Conservation (phyloP, 2,888 invertebrate genomes). For the Masnerella sp. region DNA sequence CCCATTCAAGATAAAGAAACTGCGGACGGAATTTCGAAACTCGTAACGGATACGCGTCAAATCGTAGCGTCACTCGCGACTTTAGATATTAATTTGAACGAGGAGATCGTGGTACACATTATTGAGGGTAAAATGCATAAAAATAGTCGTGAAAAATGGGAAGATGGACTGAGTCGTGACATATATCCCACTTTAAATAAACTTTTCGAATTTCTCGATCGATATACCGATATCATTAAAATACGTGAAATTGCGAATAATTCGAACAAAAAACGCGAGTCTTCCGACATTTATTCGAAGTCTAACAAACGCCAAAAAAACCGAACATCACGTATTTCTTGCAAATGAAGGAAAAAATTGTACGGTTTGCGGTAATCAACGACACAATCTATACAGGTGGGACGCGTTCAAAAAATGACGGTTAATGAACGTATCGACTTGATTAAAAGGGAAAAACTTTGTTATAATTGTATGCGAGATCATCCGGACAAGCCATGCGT, state of each 20-base stretch:
- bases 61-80: conserved; percentile 49
- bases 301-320: neutral
- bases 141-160: conserved; percentile 52
- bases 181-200: conserved; percentile 29
- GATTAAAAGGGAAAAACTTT: neutral
- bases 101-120: conserved; percentile 56
- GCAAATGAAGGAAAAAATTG: neutral
- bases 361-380: neutral
- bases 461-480: conserved; percentile 25
- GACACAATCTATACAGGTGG: neutral
- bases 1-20: conserved; percentile 32
- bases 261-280: neutral
- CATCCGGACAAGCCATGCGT: conserved; percentile 16
- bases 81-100: conserved; percentile 42
- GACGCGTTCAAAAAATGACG: neutral
- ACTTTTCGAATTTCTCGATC: conserved; percentile 31
- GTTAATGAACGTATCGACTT: conserved; percentile 7
- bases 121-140: conserved; percentile 59
- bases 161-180: conserved; percentile 17
- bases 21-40: conserved; percentile 24
- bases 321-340: neutral
- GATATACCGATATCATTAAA: neutral
- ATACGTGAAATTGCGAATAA: conserved; percentile 2
- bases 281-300: neutral
- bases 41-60: conserved; percentile 55